Conservation (phyloP, 2,113 vertebrate genomes). For the Falco punctatus region DNA sequence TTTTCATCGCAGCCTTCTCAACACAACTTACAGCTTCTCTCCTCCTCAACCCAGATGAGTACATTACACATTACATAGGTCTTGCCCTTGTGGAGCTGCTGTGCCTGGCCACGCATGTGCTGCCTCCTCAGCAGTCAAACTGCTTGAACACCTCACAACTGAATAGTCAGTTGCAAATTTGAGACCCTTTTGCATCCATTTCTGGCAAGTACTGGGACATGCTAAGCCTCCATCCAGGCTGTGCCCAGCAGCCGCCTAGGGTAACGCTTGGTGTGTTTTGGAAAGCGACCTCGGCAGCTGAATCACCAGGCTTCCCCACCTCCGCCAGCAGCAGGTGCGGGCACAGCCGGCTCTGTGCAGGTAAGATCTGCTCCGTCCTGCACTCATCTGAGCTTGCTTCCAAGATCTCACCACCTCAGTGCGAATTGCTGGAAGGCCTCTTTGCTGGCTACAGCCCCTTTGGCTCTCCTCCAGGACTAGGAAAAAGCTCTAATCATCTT, state of each 20-base stretch:
- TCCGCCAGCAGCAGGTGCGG: neutral
- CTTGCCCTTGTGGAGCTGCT: neutral
- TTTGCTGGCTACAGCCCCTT: constrained; percentile 10
- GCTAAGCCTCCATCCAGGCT: neutral
- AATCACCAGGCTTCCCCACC: neutral
- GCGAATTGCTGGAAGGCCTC: neutral
- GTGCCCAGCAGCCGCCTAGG: neutral
- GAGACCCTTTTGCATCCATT: accelerated
- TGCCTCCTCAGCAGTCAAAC: neutral
- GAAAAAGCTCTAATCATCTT: constrained; percentile 49
- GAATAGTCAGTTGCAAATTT: neutral
- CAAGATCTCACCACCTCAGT: neutral
- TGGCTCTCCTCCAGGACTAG: constrained; percentile 38
- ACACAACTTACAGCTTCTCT: neutral
- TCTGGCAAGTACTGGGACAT: neutral
- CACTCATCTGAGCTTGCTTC: neutral
- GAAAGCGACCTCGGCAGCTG: neutral
- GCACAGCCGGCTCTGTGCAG: neutral
- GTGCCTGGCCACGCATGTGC: accelerated
- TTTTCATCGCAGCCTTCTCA: neutral
- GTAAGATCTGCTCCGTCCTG: constrained; percentile 22
- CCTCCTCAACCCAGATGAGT: neutral
- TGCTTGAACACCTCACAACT: neutral
- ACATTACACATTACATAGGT: neutral
- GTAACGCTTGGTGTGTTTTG: neutral